Percentiles rank a stretch among this genome's conserved stretches.
Conservation (phyloP, 1,140 invertebrate species). For the Thalassaphorura encarpata region DNA sequence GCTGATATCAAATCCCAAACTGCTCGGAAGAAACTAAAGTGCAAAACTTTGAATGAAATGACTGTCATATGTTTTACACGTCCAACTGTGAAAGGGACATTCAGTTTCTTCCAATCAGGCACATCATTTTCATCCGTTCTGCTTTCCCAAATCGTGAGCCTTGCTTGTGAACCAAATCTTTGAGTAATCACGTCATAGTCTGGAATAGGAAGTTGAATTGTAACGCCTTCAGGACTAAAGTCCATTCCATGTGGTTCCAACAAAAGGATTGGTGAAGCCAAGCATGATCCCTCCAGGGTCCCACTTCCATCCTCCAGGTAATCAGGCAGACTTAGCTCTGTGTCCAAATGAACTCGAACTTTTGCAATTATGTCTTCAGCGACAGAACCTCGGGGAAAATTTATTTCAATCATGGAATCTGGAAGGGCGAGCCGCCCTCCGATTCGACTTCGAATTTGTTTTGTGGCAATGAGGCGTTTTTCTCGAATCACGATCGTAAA, state of each 20-base stretch:
- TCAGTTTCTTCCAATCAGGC: constrained; percentile 26
- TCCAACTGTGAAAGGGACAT: constrained; percentile 9
- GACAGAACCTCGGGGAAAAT: constrained; percentile 32
- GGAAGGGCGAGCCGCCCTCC: constrained; percentile 31
- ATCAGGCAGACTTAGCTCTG: constrained; percentile 2
- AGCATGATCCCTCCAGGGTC: not conserved
- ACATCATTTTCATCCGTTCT: constrained; percentile 29
- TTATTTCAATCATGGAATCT: constrained; percentile 32
- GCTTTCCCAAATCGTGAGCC: constrained; percentile 31
- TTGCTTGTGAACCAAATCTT: constrained; percentile 16
- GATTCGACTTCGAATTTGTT: constrained; percentile 19
- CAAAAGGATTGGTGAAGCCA: constrained; percentile 35
- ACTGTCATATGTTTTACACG: constrained; percentile 1
- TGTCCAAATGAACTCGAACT: constrained; percentile 32
- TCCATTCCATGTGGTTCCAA: constrained; percentile 34
- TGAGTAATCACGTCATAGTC: constrained; percentile 28
- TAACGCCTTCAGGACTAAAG: constrained; percentile 21
- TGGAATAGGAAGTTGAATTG: constrained; percentile 32
- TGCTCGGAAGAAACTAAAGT: constrained; percentile 25
- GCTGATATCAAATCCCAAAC: constrained; percentile 20
- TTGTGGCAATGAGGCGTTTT: constrained; percentile 21
- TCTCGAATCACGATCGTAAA: constrained; percentile 32
- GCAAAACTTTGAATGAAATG: constrained; percentile 32
- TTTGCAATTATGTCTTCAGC: constrained; percentile 31
- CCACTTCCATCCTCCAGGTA: not conserved